These are phyloP conservation scores for Nomada hirtipes DNA, from an alignment of 2,888 invertebrate genomes.

Conservation along the genomic window DNA sequence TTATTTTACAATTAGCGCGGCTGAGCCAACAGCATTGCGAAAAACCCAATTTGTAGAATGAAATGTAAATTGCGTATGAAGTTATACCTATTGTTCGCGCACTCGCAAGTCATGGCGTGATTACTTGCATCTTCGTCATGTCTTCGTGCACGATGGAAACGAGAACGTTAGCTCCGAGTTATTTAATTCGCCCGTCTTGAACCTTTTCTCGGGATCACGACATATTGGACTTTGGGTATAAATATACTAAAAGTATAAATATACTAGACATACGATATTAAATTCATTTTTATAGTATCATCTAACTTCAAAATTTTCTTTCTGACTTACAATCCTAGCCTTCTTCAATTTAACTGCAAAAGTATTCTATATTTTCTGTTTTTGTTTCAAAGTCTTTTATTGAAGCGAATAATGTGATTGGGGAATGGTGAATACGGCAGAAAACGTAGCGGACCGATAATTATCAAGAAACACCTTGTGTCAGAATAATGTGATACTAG, in stretches of 20 bases:
- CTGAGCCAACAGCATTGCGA: slow-evolving; percentile 12
- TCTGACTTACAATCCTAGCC: too few relatives aligned
- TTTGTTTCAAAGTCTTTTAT: too few relatives aligned
- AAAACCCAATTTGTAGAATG: slow-evolving; percentile 58
- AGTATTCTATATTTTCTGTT: too few relatives aligned
- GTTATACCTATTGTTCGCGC: slow-evolving; percentile 46
- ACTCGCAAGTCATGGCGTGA: slow-evolving; percentile 51
- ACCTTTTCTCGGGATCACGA: slow-evolving; percentile 12
- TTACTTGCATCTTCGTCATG: slow-evolving; percentile 41
- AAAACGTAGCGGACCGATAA: too few relatives aligned
- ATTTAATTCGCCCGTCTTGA: slow-evolving; percentile 38
- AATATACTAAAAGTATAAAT: background rate
- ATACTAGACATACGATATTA: too few relatives aligned
- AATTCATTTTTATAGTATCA: too few relatives aligned
- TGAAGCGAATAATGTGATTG: too few relatives aligned
- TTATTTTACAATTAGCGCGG: slow-evolving; percentile 54
- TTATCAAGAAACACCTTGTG: too few relatives aligned
- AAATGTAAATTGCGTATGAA: slow-evolving; percentile 58
- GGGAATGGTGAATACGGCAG: too few relatives aligned
- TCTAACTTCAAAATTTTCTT: too few relatives aligned
- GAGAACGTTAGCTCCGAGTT: slow-evolving; percentile 33
- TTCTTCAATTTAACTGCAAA: too few relatives aligned
- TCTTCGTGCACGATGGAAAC: slow-evolving; percentile 35
- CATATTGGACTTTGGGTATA: background rate
- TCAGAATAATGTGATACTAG: too few relatives aligned